Percentiles rank a stretch among this genome's conserved stretches.
Evolutionary conservation across 1,140 invertebrate genomes (phyloP).

Genomic region (Delia radicum): DNA sequence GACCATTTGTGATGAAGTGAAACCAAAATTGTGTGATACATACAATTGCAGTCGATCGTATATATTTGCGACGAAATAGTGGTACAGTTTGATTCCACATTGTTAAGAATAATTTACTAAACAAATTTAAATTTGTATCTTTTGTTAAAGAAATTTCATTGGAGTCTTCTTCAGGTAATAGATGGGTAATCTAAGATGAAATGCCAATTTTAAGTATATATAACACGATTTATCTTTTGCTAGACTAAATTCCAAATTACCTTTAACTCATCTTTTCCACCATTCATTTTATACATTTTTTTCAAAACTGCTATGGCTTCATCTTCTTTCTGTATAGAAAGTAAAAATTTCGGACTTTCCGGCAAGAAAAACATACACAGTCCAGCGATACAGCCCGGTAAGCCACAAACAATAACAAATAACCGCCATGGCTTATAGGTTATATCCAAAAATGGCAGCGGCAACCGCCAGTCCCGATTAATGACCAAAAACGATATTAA

Average conservation of each 20-base stretch:
- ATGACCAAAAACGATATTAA: constrained; percentile 32
- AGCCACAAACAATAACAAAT: constrained; percentile 34
- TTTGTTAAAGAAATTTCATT: background rate
- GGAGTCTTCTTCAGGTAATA: constrained; percentile 25
- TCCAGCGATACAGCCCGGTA: constrained; percentile 28
- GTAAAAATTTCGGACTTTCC: constrained; percentile 75
- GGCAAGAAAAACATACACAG: constrained; percentile 60
- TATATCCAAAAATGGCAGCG: constrained; percentile 28
- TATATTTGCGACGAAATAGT: constrained; percentile 56
- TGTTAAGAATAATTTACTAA: constrained; percentile 20
- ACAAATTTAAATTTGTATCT: constrained; percentile 1
- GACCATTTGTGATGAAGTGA: constrained; percentile 56
- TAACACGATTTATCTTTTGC: background rate
- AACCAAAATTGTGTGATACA: constrained; percentile 50
- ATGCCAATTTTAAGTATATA: background rate
- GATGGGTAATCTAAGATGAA: constrained; percentile 8
- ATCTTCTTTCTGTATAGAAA: constrained; percentile 61
- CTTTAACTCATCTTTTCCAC: constrained; percentile 44
- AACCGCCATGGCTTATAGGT: constrained; percentile 36
- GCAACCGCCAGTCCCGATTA: constrained; percentile 32
- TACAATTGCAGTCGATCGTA: constrained; percentile 54
- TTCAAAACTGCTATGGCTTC: constrained; percentile 63
- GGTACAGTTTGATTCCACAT: constrained; percentile 58
- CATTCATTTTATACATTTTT: constrained; percentile 64
- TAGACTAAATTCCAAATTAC: background rate